Percentiles rank a stretch among this genome's conserved stretches.
These are phyloP conservation scores for Pangasius krempfi DNA, from an alignment of 2,797 vertebrate species.

Conservation along the genomic window DNA sequence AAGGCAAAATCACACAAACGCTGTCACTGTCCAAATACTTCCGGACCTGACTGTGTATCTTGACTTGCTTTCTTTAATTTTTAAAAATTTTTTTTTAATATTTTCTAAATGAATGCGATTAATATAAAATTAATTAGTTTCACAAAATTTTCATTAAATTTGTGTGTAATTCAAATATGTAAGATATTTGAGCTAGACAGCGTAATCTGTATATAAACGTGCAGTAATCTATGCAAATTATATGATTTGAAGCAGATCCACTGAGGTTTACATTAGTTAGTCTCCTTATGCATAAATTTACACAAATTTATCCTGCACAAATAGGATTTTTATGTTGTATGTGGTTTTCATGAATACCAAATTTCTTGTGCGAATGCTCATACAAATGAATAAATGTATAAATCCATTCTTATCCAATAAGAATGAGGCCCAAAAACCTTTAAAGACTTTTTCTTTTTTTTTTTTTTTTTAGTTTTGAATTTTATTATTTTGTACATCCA, in stretches of 20 bases:
- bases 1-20: no score
- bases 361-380: not conserved
- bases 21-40: no score
- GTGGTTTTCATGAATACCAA: conserved; percentile 15
- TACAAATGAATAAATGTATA: not conserved
- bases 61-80: not conserved
- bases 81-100: not conserved
- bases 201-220: not conserved
- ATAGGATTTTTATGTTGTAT: not conserved
- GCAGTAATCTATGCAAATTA: not conserved
- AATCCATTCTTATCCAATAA: not conserved
- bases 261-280: conserved; percentile 8
- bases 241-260: not conserved
- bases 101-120: not conserved
- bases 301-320: no score
- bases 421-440: not conserved
- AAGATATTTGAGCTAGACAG: not conserved
- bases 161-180: not conserved
- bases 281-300: conserved; percentile 6
- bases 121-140: not conserved
- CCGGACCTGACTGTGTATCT: not conserved
- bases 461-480: not conserved
- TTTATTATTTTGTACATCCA: not conserved
- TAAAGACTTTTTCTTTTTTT: no score
- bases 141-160: not conserved